phyloP scores from a whole-genome alignment of 2,113 vertebrate genomes.

The Sander lucioperca region DNA sequence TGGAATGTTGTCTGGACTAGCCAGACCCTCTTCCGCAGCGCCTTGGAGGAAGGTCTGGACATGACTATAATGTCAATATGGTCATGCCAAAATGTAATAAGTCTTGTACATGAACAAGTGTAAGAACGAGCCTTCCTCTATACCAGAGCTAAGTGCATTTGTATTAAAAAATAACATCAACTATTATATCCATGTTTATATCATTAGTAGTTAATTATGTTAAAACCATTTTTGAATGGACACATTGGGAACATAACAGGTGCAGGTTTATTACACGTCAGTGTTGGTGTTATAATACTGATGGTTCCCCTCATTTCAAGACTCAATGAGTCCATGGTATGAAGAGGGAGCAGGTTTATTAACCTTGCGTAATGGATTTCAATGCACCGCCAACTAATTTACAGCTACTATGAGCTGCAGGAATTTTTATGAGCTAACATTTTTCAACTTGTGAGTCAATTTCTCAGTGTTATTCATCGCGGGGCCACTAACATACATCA shows the following conservation, averaged over 20 bases:
- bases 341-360: not conserved
- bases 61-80: no score
- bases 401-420: not conserved
- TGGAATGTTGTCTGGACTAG: no score
- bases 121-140: no score
- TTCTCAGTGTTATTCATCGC: slow-evolving; percentile 1
- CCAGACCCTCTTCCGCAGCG: no score
- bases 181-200: not conserved
- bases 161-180: not conserved
- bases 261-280: not conserved
- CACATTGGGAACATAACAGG: not conserved
- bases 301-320: not conserved
- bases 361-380: slow-evolving; percentile 2
- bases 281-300: not conserved
- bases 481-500: slow-evolving; percentile 23
- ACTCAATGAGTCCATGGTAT: not conserved
- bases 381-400: not conserved
- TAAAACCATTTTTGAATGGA: not conserved
- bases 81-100: no score
- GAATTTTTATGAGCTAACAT: slow-evolving; percentile 17
- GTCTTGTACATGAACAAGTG: no score
- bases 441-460: slow-evolving; percentile 12
- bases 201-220: not conserved
- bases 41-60: no score
- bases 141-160: not conserved